These are phyloP conservation scores for Montipora efflorescens DNA, from an alignment of 64 coral and sea anemone genomes.

Conservation along the genomic window DNA sequence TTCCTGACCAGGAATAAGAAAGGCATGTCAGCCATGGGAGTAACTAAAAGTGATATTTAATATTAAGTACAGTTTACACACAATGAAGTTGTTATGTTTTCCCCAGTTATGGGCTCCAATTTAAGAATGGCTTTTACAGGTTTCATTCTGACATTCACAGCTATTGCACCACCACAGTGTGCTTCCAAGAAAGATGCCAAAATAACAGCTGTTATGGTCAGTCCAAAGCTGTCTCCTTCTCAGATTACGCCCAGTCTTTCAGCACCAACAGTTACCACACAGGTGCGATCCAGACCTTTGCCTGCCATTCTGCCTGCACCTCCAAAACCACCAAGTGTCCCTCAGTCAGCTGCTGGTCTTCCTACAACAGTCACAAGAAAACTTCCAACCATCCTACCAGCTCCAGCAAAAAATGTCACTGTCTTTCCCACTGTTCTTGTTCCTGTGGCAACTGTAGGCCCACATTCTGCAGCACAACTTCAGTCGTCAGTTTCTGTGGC, in stretches of 20 bases:
- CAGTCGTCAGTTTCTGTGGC: constrained; percentile 22
- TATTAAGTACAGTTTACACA: too few relatives aligned
- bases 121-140: background rate
- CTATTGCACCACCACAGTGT: background rate
- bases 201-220: background rate
- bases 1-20: too few relatives aligned
- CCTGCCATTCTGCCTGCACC: constrained; percentile 87
- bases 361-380: constrained; percentile 51
- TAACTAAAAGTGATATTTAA: too few relatives aligned
- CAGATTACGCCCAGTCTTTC: constrained; percentile 69
- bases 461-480: constrained; percentile 14
- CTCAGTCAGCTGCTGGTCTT: constrained; percentile 34
- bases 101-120: background rate
- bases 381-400: constrained; percentile 81
- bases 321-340: constrained; percentile 67
- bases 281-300: constrained; percentile 82
- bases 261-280: constrained; percentile 74
- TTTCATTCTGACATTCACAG: background rate
- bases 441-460: constrained; percentile 52
- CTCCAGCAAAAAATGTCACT: constrained; percentile 85
- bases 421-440: constrained; percentile 82
- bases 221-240: constrained; percentile 44
- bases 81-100: background rate
- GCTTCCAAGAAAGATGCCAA: constrained; percentile 22
- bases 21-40: too few relatives aligned